phyloP scores from a whole-genome alignment of 1,140 invertebrate genomes.

The Telenomus remus region DNA sequence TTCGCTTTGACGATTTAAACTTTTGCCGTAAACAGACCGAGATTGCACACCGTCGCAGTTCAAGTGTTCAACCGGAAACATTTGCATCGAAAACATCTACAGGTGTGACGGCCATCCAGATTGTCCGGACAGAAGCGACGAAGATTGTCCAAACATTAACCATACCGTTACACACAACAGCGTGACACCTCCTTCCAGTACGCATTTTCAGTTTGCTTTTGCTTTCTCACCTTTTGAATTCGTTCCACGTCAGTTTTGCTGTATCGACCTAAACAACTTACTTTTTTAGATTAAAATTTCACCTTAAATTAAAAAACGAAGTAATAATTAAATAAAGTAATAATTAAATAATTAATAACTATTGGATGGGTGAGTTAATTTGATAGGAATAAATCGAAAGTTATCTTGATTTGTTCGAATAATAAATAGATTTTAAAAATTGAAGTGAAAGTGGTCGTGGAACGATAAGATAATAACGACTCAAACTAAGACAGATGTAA shows the following conservation, averaged over 20 bases:
- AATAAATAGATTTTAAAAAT: too few species aligned
- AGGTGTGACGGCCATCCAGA: constrained; percentile 83
- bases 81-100: constrained; percentile 76
- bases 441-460: background rate
- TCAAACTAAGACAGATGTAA: constrained; percentile 14
- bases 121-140: constrained; percentile 85
- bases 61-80: constrained; percentile 74
- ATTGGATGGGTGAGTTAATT: too few species aligned
- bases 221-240: constrained; percentile 5
- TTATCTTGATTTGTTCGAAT: too few species aligned
- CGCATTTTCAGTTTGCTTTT: constrained; percentile 64
- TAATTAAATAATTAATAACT: too few species aligned
- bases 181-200: constrained; percentile 67
- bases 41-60: constrained; percentile 75
- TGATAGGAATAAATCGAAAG: too few species aligned
- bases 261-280: too few species aligned
- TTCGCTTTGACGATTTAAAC: constrained; percentile 56
- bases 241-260: background rate
- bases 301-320: too few species aligned
- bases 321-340: too few species aligned
- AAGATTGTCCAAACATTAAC: constrained; percentile 73
- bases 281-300: too few species aligned
- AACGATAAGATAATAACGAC: background rate
- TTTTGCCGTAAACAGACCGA: constrained; percentile 67
- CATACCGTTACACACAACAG: constrained; percentile 65